phyloP scores from a whole-genome alignment of 2,888 invertebrate species.

The Drosophila nr. perissopoda region DNA sequence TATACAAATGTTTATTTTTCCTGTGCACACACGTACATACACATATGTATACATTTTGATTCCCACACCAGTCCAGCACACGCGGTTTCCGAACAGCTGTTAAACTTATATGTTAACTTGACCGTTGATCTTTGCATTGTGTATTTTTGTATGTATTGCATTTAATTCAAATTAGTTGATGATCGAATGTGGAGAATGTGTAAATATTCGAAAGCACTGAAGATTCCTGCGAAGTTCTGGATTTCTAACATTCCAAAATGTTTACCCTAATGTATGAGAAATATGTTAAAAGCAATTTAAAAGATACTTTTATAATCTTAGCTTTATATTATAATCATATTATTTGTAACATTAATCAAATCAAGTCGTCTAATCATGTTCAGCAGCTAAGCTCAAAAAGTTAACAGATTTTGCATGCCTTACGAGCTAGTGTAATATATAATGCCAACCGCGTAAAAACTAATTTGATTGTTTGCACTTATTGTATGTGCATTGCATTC shows the following conservation, averaged over 20 bases:
- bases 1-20: slow-evolving; percentile 10
- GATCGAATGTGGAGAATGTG: background rate
- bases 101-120: slow-evolving; percentile 36
- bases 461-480: slow-evolving; percentile 1
- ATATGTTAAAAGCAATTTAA: background rate
- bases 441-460: background rate
- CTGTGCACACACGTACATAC: slow-evolving; percentile 8
- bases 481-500: slow-evolving; percentile 20
- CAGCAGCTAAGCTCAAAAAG: background rate
- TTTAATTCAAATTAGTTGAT: slow-evolving; percentile 21
- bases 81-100: slow-evolving; percentile 31
- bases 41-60: slow-evolving; percentile 21
- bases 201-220: background rate
- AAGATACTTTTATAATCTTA: background rate
- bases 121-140: slow-evolving; percentile 17
- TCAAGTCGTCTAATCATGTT: background rate
- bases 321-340: background rate
- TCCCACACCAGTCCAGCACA: slow-evolving; percentile 29
- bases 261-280: too few species aligned
- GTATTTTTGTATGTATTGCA: slow-evolving; percentile 16
- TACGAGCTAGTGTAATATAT: background rate
- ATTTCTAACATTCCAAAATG: too few species aligned
- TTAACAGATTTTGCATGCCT: background rate
- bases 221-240: too few species aligned
- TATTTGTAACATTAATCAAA: background rate